Evolutionary conservation across 2,113 vertebrate species (phyloP).

Genomic region (Psammodynastes pulverulentus): DNA sequence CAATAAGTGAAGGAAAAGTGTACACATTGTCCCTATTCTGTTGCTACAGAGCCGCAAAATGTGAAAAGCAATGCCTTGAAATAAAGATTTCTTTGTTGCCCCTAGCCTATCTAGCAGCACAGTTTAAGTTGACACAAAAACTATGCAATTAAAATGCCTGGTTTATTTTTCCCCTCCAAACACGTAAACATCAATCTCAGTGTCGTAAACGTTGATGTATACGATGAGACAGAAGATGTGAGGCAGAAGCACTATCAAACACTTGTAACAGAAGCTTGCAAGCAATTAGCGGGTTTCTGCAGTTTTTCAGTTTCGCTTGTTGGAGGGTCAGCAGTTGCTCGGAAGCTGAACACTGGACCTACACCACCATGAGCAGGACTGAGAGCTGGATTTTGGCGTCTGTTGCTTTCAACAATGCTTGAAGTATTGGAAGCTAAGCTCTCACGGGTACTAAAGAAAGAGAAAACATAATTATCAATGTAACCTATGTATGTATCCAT

Average conservation of each 20-base stretch:
- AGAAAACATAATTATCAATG: slow-evolving; percentile 47
- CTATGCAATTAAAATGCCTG: slow-evolving; percentile 74
- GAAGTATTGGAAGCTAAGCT: slow-evolving; percentile 98
- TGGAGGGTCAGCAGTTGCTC: slow-evolving; percentile 81
- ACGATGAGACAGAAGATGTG: slow-evolving; percentile 65
- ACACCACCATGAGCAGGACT: slow-evolving; percentile 89
- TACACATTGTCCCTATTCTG: slow-evolving; percentile 75
- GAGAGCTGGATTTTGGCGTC: slow-evolving; percentile 90
- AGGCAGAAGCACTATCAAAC: slow-evolving; percentile 83
- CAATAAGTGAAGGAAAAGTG: slow-evolving; percentile 78
- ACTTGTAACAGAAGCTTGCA: slow-evolving; percentile 96
- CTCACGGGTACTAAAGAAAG: slow-evolving; percentile 87
- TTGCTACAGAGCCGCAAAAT: slow-evolving; percentile 75
- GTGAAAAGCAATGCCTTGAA: slow-evolving; percentile 78
- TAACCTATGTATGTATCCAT: background rate
- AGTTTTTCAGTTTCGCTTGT: slow-evolving; percentile 89
- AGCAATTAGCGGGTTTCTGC: slow-evolving; percentile 94
- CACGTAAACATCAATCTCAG: slow-evolving; percentile 81
- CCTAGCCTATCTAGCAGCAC: slow-evolving; percentile 76
- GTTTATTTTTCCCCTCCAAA: slow-evolving; percentile 59
- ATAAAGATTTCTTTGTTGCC: slow-evolving; percentile 71
- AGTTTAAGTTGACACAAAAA: slow-evolving; percentile 75
- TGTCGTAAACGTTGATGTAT: slow-evolving; percentile 75
- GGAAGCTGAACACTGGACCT: slow-evolving; percentile 87
- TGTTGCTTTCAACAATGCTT: slow-evolving; percentile 95